A percentile compares a stretch with the other conserved stretches of the same genome.
Evolutionary conservation across 2,888 invertebrate genomes (phyloP).

Genomic region (Apotomis betuletana): DNA sequence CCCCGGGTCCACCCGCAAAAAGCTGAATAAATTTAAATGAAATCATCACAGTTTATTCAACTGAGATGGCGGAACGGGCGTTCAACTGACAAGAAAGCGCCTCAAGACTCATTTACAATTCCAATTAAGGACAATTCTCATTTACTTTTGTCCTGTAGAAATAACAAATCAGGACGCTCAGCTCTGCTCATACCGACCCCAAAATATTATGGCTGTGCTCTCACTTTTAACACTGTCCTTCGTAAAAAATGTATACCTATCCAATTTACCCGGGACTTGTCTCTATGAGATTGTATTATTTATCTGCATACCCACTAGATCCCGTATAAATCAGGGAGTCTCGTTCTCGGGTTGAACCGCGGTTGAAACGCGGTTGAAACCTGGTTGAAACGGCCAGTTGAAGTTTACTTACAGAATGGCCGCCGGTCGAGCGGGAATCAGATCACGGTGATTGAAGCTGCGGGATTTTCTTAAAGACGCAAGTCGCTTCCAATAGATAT

Average conservation of each 20-base stretch:
- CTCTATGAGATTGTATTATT: slow-evolving; percentile 14
- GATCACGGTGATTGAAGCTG: slow-evolving; percentile 57
- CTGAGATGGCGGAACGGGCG: slow-evolving; percentile 72
- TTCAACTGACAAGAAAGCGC: slow-evolving; percentile 78
- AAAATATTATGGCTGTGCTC: slow-evolving; percentile 52
- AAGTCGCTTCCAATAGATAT: slow-evolving; percentile 68
- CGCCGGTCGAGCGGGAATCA: slow-evolving; percentile 42
- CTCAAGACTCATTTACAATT: slow-evolving; percentile 81
- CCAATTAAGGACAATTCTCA: slow-evolving; percentile 81
- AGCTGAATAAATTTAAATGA: slow-evolving; percentile 78
- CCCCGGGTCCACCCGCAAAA: slow-evolving; percentile 58
- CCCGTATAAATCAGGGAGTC: slow-evolving; percentile 10
- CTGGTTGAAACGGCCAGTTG: slow-evolving; percentile 7
- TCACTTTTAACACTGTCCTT: slow-evolving; percentile 45
- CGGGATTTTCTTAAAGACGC: slow-evolving; percentile 70
- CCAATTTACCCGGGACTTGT: slow-evolving; percentile 16
- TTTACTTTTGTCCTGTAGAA: slow-evolving; percentile 77
- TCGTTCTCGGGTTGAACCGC: slow-evolving; percentile 6
- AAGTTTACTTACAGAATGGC: slow-evolving; percentile 35
- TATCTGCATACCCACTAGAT: slow-evolving; percentile 8
- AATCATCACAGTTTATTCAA: slow-evolving; percentile 81
- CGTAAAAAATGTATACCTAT: slow-evolving; percentile 27
- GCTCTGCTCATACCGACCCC: slow-evolving; percentile 53
- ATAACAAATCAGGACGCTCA: slow-evolving; percentile 67
- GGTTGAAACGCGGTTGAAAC: slow-evolving; percentile 7